Evolutionary conservation across 2,888 invertebrate species (phyloP), one percentile per base, ranked within the genome.

Genomic region (Cenopis cana): DNA sequence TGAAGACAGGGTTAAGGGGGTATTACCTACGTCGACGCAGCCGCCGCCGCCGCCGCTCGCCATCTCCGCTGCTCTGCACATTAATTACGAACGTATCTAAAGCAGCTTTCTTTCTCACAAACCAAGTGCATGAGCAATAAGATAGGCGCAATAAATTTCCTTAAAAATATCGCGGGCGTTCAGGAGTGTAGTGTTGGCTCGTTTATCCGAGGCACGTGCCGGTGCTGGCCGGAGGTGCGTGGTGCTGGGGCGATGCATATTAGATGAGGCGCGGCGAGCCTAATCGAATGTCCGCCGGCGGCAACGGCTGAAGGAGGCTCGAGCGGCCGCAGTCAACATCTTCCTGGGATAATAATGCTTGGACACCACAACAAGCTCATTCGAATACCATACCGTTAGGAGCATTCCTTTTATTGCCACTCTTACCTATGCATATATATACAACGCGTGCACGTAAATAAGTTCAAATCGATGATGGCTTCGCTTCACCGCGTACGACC

Each of bases 71-170:
- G 60, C 60, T 52, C 61, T 38, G 33, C 46, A 55, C 61, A 64
- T 69, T 56, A 57, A 57, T 57, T 56, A 57, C 46, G 55, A 36
- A 55, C 36, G 62, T 55, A 61, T 68, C 56, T 64, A 14, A 57
- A 69, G 62, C 50, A 38, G 55, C 64, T 49, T 57, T 36, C 56
- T 56, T 56, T 36, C 62, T 61, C 38, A 20, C 62, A 57, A 50
- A 57, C 64, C 56, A 54, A 29, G 36, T 69, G 49, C 50, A 56
- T 17, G 50, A 18, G 62, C 29, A 29, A 41, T 60, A 60, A 12
- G n/a, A 14, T 61, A 41, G 36, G 38, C n/a, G 49, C 17, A 50
- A 64, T 57, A 64, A 49, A 62, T 69, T 41, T 62, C 50, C 55
- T 57, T 41, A 64, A 64, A 56, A 49, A 55, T 56, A 33, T 9